phyloP scores from a whole-genome alignment of 35 echinoderm and acorn worm species.

The Apostichopus japonicus region DNA sequence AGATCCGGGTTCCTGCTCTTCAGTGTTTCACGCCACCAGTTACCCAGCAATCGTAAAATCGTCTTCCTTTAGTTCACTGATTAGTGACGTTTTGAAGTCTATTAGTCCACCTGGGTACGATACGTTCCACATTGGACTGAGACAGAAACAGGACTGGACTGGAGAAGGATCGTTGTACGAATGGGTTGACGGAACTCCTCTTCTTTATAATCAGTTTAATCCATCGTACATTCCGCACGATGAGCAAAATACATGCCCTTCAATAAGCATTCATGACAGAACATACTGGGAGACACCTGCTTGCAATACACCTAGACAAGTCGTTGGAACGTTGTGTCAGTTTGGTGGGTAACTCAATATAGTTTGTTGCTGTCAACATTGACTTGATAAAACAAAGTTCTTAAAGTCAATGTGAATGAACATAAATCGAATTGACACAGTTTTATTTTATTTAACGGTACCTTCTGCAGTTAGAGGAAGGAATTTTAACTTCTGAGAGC shows the following conservation, averaged over 20 bases:
- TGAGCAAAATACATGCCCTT: background rate
- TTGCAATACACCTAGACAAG: background rate
- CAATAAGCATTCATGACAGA: background rate
- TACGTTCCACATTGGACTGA: background rate
- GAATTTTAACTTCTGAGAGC: no score
- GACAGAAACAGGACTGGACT: background rate
- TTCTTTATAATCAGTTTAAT: background rate
- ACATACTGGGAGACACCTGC: background rate
- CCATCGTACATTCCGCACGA: background rate
- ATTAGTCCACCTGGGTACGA: background rate
- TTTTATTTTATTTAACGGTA: no score
- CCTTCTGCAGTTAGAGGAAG: no score
- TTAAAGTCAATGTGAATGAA: no score
- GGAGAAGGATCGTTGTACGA: background rate
- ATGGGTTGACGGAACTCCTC: slow-evolving; percentile 25
- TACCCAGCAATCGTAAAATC: slow-evolving; percentile 21
- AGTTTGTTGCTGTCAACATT: no score
- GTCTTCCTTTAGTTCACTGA: background rate
- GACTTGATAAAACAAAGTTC: no score
- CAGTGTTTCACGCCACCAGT: slow-evolving; percentile 5
- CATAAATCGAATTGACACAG: no score
- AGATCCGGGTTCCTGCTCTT: background rate
- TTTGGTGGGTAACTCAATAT: background rate
- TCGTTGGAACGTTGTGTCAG: slow-evolving; percentile 11
- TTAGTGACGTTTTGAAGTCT: background rate